Base-by-base conservation (phyloP, 2,113 vertebrate species). In the Hylia prasina region DNA sequence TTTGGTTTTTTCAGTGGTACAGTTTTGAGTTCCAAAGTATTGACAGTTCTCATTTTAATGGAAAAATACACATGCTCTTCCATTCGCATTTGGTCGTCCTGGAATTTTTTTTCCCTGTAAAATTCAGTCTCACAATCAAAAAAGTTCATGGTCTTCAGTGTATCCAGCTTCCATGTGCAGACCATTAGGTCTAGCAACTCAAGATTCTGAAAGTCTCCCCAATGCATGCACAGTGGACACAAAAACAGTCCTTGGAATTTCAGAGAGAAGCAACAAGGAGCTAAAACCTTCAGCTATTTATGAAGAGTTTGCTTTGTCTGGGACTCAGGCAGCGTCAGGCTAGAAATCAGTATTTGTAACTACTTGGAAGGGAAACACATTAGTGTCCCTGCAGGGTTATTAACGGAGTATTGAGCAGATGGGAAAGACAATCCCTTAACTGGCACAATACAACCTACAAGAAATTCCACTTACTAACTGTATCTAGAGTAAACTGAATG, bases 111-210 rank as follows among this genome's bases (percentile, higher is more conserved):
- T 82, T 79, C 33, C 72, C 95, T 93, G 51, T 39, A 91, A 94
- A 94, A 94, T 87, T 68, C 94, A 86, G 44, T 82, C 50, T 96
- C 86, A 33, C 73, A 94, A 40, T 80, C 45, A 66, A 90, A 91
- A 58, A n/a, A 78, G 35, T 42, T 95, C 76, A 92, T 23, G 12
- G 66, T 44, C 87, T 87, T 76, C 84, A 92, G 80, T 28, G 33
- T 81, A 93, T 50, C 61, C 42, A 81, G 87, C 65, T 95, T 95
- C 94, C 72, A 89, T 89, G 94, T 96, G 40, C 56, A 96, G 78
- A 96, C 90, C 92, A 93, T 60, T 72, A 97, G 88, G 95, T 96
- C 96, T 96, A 97, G 89, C 89, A 97, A 83, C 77, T 96, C 95
- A 69, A 39, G 81, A 95, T 82, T 91, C 68, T 39, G 19, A 86